Percentiles rank a stretch among this genome's conserved stretches.
Evolutionary conservation across 2,113 vertebrate species (phyloP).

Genomic region (Gambusia affinis): DNA sequence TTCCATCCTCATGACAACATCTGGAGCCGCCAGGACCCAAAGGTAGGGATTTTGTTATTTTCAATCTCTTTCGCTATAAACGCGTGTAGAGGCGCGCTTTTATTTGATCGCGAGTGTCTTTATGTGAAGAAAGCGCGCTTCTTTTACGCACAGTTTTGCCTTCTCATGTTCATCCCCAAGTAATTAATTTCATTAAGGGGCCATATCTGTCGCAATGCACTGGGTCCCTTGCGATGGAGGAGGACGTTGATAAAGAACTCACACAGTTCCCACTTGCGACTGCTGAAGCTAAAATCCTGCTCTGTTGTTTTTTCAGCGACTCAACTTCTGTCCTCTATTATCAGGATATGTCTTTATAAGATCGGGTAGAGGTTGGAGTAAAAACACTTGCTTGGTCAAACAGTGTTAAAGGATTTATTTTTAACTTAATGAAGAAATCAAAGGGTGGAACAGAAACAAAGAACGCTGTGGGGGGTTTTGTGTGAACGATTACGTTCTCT

Average conservation of each 20-base stretch:
- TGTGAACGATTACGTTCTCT: not conserved
- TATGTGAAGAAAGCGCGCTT: not conserved
- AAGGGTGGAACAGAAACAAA: not conserved
- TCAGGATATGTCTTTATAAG: not conserved
- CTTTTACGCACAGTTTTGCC: not conserved
- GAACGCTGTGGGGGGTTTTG: not conserved
- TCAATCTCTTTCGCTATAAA: not conserved
- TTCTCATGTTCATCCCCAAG: not conserved
- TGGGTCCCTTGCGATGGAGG: slow-evolving; percentile 36
- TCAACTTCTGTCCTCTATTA: not conserved
- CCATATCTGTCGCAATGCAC: slow-evolving; percentile 39
- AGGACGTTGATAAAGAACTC: slow-evolving; percentile 51
- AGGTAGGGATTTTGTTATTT: slow-evolving; percentile 53
- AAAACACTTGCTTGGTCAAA: slow-evolving; percentile 2
- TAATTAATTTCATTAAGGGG: slow-evolving; percentile 12
- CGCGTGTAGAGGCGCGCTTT: not conserved
- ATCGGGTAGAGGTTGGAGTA: not conserved
- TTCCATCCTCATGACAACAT: slow-evolving; percentile 44
- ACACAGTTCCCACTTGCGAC: slow-evolving; percentile 53
- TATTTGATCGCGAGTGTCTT: not conserved
- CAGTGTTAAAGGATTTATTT: not conserved
- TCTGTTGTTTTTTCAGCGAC: not conserved
- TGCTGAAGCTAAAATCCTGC: slow-evolving; percentile 4
- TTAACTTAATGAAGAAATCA: slow-evolving; percentile 13
- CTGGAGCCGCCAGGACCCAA: slow-evolving; percentile 55